phyloP scores from a whole-genome alignment of 2,113 vertebrate species.

The Eira barbara region DNA sequence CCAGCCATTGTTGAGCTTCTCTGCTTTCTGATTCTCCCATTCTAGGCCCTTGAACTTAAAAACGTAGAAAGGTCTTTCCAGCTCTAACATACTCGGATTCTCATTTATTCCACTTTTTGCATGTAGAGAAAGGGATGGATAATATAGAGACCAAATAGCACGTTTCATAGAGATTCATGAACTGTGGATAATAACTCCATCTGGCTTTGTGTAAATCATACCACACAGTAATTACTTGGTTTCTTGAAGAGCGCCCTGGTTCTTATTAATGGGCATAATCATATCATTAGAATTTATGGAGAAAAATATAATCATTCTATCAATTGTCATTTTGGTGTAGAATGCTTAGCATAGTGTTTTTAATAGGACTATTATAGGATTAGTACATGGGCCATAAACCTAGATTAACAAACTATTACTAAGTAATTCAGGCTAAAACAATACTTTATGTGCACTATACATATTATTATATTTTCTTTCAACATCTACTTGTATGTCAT shows the following conservation, averaged over 20 bases:
- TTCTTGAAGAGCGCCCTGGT: constrained; percentile 28
- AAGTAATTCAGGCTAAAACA: constrained; percentile 50
- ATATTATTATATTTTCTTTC: constrained; percentile 3
- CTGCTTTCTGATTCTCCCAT: background rate
- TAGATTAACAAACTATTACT: constrained; percentile 48
- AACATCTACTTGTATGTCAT: background rate
- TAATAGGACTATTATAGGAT: constrained; percentile 11
- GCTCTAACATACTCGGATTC: background rate
- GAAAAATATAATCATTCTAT: constrained; percentile 36
- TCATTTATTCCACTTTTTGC: constrained; percentile 25
- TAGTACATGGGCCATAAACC: constrained; percentile 31
- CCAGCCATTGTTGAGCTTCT: background rate
- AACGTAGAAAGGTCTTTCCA: background rate
- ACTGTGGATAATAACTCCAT: constrained; percentile 62
- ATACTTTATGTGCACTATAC: background rate
- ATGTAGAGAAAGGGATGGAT: background rate
- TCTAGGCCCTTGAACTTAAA: background rate
- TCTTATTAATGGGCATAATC: constrained; percentile 60
- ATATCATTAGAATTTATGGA: constrained; percentile 63
- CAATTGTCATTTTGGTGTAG: constrained; percentile 22
- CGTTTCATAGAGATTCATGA: constrained; percentile 59
- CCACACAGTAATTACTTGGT: constrained; percentile 47
- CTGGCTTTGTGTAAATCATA: constrained; percentile 55
- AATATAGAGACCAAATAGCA: background rate
- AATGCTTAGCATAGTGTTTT: constrained; percentile 56